A percentile compares a stretch with the other conserved stretches of the same genome.
Conservation (phyloP, 1,140 invertebrate species). For the Platyscapa corneri region DNA sequence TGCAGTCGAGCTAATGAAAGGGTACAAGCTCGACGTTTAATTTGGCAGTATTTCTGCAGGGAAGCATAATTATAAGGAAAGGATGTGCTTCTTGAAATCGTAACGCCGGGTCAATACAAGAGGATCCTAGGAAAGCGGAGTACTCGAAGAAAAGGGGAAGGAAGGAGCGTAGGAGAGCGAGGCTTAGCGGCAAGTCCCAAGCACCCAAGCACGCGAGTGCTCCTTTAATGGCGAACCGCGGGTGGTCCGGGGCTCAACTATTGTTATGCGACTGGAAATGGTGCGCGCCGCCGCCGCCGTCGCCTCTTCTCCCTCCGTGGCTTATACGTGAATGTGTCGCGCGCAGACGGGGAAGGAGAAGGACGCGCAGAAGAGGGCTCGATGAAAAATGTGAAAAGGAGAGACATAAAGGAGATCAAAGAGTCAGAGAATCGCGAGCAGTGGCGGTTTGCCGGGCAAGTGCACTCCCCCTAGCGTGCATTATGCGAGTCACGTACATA, state of each 20-base stretch:
- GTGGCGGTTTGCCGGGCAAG: constrained; percentile 18
- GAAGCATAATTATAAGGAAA: too few species aligned
- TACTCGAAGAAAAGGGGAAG: background rate
- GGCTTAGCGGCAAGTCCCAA: background rate
- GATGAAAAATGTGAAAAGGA: constrained; percentile 20
- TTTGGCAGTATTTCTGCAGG: too few species aligned
- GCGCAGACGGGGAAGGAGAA: background rate
- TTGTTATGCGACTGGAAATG: constrained; percentile 65
- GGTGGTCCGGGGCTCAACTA: constrained; percentile 70
- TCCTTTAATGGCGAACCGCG: constrained; percentile 66
- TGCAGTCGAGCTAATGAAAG: too few species aligned
- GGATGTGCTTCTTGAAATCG: background rate
- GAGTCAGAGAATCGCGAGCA: background rate
- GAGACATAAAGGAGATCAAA: constrained; percentile 24
- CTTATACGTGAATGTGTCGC: constrained; percentile 40
- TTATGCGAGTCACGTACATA: constrained; percentile 63
- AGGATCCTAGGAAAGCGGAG: background rate
- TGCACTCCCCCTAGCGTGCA: constrained; percentile 49
- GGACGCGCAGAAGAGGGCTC: background rate
- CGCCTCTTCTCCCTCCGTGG: constrained; percentile 33
- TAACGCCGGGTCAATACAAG: background rate
- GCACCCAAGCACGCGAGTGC: constrained; percentile 46
- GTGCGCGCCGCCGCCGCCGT: too few species aligned
- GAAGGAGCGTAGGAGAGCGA: background rate
- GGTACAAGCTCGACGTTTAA: too few species aligned